Evolutionary conservation across 2,888 invertebrate species (phyloP).

Genomic region (Andrena fulva): DNA sequence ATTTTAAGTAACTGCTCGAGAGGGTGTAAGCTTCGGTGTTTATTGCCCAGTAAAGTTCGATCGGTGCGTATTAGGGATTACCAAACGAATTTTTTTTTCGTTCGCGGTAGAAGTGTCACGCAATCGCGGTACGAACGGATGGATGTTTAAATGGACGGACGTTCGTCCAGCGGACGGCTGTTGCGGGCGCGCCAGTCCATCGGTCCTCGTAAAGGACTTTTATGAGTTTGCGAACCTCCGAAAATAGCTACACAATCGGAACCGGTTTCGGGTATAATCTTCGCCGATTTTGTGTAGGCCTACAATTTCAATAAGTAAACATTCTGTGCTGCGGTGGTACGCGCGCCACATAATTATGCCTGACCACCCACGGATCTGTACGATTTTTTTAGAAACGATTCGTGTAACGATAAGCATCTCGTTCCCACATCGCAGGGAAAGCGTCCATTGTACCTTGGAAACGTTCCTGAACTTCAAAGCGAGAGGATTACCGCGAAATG

Average conservation of each 20-base stretch:
- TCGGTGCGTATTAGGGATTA: background rate
- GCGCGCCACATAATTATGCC: slow-evolving; percentile 42
- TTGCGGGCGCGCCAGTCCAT: slow-evolving; percentile 45
- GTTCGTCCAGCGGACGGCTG: slow-evolving; percentile 3
- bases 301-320: slow-evolving; percentile 60
- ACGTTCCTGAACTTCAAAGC: background rate
- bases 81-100: background rate
- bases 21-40: background rate
- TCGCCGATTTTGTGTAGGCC: slow-evolving; percentile 67
- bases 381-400: background rate
- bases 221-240: slow-evolving; percentile 71
- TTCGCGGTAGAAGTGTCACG: background rate
- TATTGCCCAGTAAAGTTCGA: slow-evolving; percentile 3
- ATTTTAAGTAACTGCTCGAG: no score
- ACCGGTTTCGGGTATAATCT: slow-evolving; percentile 69
- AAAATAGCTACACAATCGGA: slow-evolving; percentile 74
- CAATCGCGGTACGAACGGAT: slow-evolving; percentile 8
- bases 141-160: slow-evolving; percentile 23
- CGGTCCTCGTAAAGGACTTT: slow-evolving; percentile 70
- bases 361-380: background rate
- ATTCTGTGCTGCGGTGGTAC: slow-evolving; percentile 33
- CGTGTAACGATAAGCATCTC: background rate
- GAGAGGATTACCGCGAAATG: background rate
- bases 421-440: background rate
- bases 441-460: background rate